Evolutionary conservation across 64 coral and sea anemone genomes (phyloP), one percentile per base, ranked within the genome.

Genomic region (Pocillopora verrucosa): DNA sequence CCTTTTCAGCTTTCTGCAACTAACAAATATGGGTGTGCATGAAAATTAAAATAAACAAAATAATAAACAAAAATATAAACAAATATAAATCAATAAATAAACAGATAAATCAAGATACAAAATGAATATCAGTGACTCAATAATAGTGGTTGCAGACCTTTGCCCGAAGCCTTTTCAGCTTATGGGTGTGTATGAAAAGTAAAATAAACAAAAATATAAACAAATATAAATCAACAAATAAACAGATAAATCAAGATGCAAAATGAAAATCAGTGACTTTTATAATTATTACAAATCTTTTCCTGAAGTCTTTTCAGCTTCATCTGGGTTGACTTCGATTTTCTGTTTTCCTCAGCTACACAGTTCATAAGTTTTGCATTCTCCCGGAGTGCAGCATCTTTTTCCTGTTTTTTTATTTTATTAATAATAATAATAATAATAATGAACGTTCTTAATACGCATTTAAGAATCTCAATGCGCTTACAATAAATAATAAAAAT

Each of bases 141-240:
- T 84, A 84, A 84, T 84, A 64, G n/a, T n/a, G n/a, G n/a, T n/a
- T 84, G 61, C 58, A 84, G 63, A 84, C 80, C 80, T 84, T 84
- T 63, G 58, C 2, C 22, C 30, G 80, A 77, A 57, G 37, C 75
- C 75, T 17, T 77, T 77, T 77, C 75, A 77, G 75, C 75, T 77
- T 57, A 77, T 57, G 75, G 35, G 45, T 57, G 75, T 16, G 34
- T n/a, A n/a, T n/a, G 75, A 51, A 77, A 56, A 17, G 3, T 45
- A 77, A 77, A 77, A 77, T 57, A 19, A 77, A 77, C 75, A 77
- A 51, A 77, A 20, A 67, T 16, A 17, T 67, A 67, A 15, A 67
- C 0, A 67, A 67, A n/a, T n/a, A n/a, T 67, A 67, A 67, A 13
- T 67, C 17, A 15, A 67, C 64, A 67, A 67, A 67, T 77, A 56